Evolutionary conservation across 2,888 invertebrate genomes (phyloP).

Genomic region (Branchipolynoe longqiensis): DNA sequence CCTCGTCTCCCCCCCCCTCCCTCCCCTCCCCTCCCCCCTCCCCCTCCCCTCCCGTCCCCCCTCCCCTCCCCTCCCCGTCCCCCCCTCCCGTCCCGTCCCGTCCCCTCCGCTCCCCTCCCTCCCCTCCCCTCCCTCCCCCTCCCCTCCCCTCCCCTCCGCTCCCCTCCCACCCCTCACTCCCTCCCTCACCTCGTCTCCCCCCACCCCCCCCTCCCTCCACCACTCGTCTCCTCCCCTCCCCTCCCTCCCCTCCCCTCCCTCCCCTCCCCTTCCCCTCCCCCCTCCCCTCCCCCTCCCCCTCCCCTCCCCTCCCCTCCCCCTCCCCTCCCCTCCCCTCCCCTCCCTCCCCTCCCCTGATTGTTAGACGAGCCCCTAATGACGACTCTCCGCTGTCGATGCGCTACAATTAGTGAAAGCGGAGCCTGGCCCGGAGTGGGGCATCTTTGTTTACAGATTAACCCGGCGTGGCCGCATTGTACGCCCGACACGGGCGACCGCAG

Average conservation of each 20-base stretch:
- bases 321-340: too few relatives aligned
- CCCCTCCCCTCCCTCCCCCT: background rate
- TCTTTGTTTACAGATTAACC: conserved; percentile 29
- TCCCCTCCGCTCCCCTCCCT: background rate
- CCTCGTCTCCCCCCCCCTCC: background rate
- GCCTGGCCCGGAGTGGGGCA: background rate
- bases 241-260: background rate
- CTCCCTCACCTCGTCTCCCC: background rate
- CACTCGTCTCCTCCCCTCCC: background rate
- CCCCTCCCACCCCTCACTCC: background rate
- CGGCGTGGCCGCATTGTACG: too few relatives aligned
- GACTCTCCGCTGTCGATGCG: background rate
- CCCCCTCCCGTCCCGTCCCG: background rate
- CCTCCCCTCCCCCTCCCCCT: too few relatives aligned
- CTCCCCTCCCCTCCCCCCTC: background rate
- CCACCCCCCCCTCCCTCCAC: background rate
- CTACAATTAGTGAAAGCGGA: conserved; percentile 20
- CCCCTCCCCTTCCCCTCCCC: background rate
- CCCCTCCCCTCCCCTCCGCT: background rate
- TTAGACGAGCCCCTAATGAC: background rate
- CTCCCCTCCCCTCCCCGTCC: background rate
- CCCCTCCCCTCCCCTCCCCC: too few relatives aligned
- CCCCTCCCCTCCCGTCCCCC: background rate
- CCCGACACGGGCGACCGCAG: too few relatives aligned
- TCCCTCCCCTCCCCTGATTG: background rate